Evolutionary conservation across 2,797 vertebrate species (phyloP).

Genomic region (Podarcis lilfordi): DNA sequence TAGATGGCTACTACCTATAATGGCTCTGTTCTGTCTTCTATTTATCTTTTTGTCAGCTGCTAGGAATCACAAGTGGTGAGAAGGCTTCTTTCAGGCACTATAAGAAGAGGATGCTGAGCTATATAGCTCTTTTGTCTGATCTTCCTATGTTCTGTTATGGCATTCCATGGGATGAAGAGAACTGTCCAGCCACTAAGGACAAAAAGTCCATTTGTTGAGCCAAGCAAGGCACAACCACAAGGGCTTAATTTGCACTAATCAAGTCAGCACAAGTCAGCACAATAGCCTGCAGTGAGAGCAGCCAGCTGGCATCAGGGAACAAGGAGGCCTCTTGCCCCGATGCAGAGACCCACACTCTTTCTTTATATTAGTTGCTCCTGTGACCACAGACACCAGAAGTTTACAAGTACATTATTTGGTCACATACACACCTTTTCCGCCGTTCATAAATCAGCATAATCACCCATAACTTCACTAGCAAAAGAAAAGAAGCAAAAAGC

Average conservation of each 20-base stretch:
- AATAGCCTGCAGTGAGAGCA: neutral
- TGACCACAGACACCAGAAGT: neutral
- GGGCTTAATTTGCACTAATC: neutral
- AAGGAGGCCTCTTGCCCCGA: neutral
- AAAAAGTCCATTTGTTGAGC: neutral
- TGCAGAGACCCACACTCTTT: neutral
- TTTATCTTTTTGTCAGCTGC: too few relatives aligned
- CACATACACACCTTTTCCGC: neutral
- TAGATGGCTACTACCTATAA: too few relatives aligned
- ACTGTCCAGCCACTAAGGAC: neutral
- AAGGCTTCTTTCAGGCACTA: too few relatives aligned
- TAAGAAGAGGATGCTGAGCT: too few relatives aligned
- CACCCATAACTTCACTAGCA: neutral
- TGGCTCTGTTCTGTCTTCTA: too few relatives aligned
- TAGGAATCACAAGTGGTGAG: too few relatives aligned
- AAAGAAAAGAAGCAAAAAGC: neutral
- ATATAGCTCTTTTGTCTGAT: too few relatives aligned
- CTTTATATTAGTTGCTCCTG: neutral
- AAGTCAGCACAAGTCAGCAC: neutral
- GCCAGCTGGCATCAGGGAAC: neutral
- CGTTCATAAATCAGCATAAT: conserved; percentile 15
- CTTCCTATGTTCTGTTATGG: neutral
- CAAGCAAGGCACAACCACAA: neutral
- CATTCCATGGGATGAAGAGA: neutral
- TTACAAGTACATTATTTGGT: neutral